Conservation (phyloP, 2,888 invertebrate genomes). For the Amphipyra berbera region DNA sequence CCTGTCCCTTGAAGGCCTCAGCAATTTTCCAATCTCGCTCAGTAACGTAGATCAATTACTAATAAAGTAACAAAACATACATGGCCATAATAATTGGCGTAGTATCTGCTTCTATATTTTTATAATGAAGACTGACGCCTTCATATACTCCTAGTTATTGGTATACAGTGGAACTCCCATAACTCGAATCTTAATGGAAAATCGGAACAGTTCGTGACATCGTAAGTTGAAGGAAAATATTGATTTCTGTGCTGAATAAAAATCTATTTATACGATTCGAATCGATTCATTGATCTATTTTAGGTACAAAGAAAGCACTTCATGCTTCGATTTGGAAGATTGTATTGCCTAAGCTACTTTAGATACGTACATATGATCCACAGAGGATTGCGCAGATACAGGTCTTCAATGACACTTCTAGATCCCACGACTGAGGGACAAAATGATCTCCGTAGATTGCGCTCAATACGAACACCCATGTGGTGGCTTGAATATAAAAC, state of each 20-base stretch:
- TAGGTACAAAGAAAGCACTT: slow-evolving; percentile 26
- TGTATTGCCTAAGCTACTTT: not conserved
- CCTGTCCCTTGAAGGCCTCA: slow-evolving; percentile 25
- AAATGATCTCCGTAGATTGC: no score
- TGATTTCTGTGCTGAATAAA: slow-evolving; percentile 8
- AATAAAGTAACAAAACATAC: slow-evolving; percentile 27
- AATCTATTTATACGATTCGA: slow-evolving; percentile 17
- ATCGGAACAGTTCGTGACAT: not conserved
- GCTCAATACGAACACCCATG: no score
- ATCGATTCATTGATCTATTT: slow-evolving; percentile 15
- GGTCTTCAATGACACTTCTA: no score
- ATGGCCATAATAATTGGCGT: slow-evolving; percentile 31
- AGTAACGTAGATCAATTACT: slow-evolving; percentile 26
- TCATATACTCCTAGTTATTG: slow-evolving; percentile 4
- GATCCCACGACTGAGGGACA: no score
- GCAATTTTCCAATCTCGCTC: slow-evolving; percentile 33
- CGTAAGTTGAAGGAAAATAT: not conserved
- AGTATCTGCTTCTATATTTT: slow-evolving; percentile 8
- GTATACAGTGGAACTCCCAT: slow-evolving; percentile 3
- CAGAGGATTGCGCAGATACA: no score
- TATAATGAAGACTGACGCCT: slow-evolving; percentile 30
- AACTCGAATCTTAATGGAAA: slow-evolving; percentile 3
- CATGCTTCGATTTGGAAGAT: not conserved
- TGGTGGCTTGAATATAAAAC: no score
- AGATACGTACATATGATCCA: not conserved